These are phyloP conservation scores for Lasioglossum leucozonium DNA, from an alignment of 2,888 invertebrate genomes.

Conservation along the genomic window DNA sequence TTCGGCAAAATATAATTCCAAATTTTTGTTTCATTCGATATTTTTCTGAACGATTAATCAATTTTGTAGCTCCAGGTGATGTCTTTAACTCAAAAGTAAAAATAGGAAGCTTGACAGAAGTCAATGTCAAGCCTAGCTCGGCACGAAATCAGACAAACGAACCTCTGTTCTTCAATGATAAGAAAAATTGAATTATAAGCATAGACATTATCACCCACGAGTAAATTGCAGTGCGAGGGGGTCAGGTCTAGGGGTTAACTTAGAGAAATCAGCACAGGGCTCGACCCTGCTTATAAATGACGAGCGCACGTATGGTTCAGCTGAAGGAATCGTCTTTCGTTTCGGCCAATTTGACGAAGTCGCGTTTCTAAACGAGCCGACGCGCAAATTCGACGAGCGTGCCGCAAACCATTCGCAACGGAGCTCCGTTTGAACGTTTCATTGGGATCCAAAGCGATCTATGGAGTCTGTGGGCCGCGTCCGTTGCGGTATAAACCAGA, in stretches of 20 bases:
- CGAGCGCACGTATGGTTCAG: background rate
- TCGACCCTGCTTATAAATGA: background rate
- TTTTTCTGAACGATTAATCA: too few relatives aligned
- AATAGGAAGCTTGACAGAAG: too few relatives aligned
- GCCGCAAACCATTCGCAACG: conserved; percentile 43
- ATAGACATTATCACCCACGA: background rate
- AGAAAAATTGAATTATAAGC: background rate
- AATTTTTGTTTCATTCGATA: background rate
- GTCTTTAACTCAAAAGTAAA: too few relatives aligned
- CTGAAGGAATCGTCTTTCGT: conserved; percentile 30
- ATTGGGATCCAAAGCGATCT: background rate
- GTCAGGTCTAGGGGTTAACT: conserved; percentile 3
- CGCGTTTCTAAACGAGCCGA: conserved; percentile 49
- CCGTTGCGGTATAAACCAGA: background rate
- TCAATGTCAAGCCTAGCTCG: too few relatives aligned
- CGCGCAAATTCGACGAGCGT: conserved; percentile 28
- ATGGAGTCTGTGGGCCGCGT: background rate
- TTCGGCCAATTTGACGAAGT: conserved; percentile 46
- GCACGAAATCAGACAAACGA: background rate
- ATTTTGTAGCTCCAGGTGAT: too few relatives aligned
- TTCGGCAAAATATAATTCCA: background rate
- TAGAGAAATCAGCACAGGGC: background rate
- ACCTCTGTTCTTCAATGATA: too few relatives aligned
- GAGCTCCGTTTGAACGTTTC: conserved; percentile 19
- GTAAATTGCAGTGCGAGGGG: background rate